phyloP scores from a whole-genome alignment of 2,113 vertebrate species.

The Poecile atricapillus region DNA sequence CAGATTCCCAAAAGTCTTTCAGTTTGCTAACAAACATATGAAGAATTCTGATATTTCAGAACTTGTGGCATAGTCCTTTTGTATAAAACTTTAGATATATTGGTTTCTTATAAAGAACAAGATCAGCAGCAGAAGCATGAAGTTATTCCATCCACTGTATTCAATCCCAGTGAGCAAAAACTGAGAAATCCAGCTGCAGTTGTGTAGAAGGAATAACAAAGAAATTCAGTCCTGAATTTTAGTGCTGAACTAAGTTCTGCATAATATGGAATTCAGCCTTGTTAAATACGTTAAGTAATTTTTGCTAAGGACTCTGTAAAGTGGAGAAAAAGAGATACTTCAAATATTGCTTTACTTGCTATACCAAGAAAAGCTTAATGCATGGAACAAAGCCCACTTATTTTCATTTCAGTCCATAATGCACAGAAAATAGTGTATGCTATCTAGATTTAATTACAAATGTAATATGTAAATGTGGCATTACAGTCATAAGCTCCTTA shows the following conservation, averaged over 20 bases:
- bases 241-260: background rate
- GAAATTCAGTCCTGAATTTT: background rate
- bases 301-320: background rate
- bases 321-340: background rate
- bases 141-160: background rate
- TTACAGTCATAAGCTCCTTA: conserved; percentile 52
- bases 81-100: background rate
- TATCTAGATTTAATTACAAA: conserved; percentile 46
- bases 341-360: background rate
- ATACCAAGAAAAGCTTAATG: background rate
- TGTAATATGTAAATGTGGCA: conserved; percentile 18
- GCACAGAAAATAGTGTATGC: background rate
- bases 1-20: background rate
- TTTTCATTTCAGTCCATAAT: background rate
- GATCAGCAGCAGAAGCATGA: background rate
- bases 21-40: background rate
- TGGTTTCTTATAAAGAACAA: background rate
- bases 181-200: background rate
- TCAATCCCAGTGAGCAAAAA: background rate
- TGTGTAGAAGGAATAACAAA: background rate
- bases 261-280: background rate
- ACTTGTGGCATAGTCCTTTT: background rate
- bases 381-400: background rate
- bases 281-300: background rate
- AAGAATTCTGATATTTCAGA: background rate